Base-by-base conservation (phyloP, 2,888 invertebrate species). In the Gymnocheta viridis region DNA sequence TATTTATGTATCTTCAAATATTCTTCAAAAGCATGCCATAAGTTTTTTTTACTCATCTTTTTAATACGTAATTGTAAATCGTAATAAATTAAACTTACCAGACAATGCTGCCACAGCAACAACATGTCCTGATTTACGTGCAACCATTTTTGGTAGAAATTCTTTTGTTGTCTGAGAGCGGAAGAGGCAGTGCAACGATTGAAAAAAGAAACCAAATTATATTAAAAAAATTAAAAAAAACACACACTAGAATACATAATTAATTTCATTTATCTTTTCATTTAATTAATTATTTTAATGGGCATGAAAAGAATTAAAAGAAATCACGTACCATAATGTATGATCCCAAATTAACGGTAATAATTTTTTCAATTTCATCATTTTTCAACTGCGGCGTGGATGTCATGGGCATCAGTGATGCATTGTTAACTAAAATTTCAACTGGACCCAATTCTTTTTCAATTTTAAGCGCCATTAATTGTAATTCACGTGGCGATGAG, bases 381-480 rank as follows among this genome's bases (percentile, higher is more conserved):
- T 90, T 90, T 54, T 91, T 90, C 29, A 91, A 87, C 17, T 91
- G 89, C 5, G 91, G 89, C 10, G 92, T 89, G 12, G 91, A 89
- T 32, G 91, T 89, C 86, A 91, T 89, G 70, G 91, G 91, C 87
- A 93, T 91, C 14, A 91, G 86, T 2, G 93, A 93, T 0, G 93
- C 93, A 87, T 93, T 93, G 85, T 93, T 93, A 2, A 93, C 89
- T 69, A 93, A 85, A 70, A 93, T 91, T 69, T 93, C 93, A 14
- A 93, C 92, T 0, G 91, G 90, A 2, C 92, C 92, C 85, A 92
- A 78, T 69, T 92, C 91, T 64, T 89, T 89, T 82, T 90, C 91
- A 41, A 92, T 89, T 79, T 90, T 89, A 44, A 88, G 86, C 17
- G 90, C 90, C 88, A 92, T 88, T 47, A 90, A 62, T 81, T 90